Percentiles rank a stretch among this genome's conserved stretches.
phyloP scores from a whole-genome alignment of 2,797 vertebrate species.

The Mormyrus proboscirostris region DNA sequence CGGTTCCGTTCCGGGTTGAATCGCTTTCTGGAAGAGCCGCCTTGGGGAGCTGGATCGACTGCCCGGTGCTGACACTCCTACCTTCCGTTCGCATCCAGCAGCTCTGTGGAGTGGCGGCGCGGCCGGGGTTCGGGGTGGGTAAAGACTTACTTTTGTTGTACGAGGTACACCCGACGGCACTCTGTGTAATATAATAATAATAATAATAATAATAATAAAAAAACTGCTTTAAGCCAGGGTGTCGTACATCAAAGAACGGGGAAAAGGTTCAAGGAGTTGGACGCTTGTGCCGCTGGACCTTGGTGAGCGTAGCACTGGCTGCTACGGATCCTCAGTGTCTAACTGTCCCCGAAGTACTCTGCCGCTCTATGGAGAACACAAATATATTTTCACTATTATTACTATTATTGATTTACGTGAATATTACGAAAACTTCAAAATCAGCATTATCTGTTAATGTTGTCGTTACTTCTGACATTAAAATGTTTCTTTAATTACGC shows the following conservation, averaged over 20 bases:
- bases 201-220: neutral
- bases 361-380: conserved; percentile 29
- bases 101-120: neutral
- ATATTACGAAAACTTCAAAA: conserved; percentile 17
- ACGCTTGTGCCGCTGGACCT: conserved; percentile 32
- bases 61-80: neutral
- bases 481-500: conserved; percentile 42
- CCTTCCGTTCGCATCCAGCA: neutral
- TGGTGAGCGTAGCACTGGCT: conserved; percentile 54
- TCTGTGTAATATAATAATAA: conserved; percentile 30
- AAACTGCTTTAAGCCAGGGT: conserved; percentile 14
- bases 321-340: conserved; percentile 42
- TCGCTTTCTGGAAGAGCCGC: conserved; percentile 7
- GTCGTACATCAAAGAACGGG: neutral
- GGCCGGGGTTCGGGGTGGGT: conserved; percentile 35
- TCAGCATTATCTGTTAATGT: conserved; percentile 33
- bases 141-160: conserved; percentile 43
- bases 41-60: neutral
- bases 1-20: neutral
- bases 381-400: conserved; percentile 26
- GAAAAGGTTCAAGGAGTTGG: conserved; percentile 3
- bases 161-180: conserved; percentile 44
- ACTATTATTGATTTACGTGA: conserved; percentile 35
- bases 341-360: conserved; percentile 28
- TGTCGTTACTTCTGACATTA: conserved; percentile 25